A percentile compares a stretch with the other conserved stretches of the same genome.
Conservation (phyloP, 2,113 vertebrate species). For the Sorex araneus region DNA sequence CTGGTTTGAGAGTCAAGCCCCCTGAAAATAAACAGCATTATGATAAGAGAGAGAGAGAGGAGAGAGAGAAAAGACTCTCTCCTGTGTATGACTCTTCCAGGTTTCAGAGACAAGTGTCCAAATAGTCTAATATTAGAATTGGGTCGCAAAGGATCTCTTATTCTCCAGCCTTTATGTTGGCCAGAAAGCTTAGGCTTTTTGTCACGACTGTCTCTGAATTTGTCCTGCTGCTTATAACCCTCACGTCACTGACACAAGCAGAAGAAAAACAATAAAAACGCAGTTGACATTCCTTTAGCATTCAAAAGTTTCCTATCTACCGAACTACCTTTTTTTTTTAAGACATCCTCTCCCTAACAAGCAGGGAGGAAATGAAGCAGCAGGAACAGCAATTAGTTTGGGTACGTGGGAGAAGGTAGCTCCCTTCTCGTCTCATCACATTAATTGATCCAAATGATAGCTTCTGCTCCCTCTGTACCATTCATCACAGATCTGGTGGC, state of each 20-base stretch:
- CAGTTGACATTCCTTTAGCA: conserved; percentile 54
- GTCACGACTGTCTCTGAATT: conserved; percentile 63
- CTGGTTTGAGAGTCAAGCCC: conserved; percentile 49
- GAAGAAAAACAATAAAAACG: conserved; percentile 67
- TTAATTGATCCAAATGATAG: conserved; percentile 80
- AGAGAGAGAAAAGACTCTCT: conserved; percentile 12
- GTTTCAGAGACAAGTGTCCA: conserved; percentile 72
- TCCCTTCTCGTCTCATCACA: conserved; percentile 55
- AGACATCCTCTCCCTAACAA: conserved; percentile 58
- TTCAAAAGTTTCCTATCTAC: conserved; percentile 74
- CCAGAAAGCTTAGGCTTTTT: conserved; percentile 25
- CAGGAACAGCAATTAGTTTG: conserved; percentile 62
- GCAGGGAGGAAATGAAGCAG: conserved; percentile 61
- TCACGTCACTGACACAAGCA: conserved; percentile 72
- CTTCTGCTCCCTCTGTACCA: conserved; percentile 63
- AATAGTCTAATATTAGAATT: conserved; percentile 77
- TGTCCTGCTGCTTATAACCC: conserved; percentile 52
- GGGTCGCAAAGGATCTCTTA: conserved; percentile 52
- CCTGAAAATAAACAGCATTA: conserved; percentile 57
- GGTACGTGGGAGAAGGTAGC: conserved; percentile 53
- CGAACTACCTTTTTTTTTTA: conserved; percentile 55
- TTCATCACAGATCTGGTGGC: conserved; percentile 70
- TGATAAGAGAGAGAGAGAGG: conserved; percentile 55
- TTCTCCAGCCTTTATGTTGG: conserved; percentile 48
- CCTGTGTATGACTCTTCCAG: conserved; percentile 53